phyloP scores from a whole-genome alignment of 2,113 vertebrate genomes.

The Neogale vison region DNA sequence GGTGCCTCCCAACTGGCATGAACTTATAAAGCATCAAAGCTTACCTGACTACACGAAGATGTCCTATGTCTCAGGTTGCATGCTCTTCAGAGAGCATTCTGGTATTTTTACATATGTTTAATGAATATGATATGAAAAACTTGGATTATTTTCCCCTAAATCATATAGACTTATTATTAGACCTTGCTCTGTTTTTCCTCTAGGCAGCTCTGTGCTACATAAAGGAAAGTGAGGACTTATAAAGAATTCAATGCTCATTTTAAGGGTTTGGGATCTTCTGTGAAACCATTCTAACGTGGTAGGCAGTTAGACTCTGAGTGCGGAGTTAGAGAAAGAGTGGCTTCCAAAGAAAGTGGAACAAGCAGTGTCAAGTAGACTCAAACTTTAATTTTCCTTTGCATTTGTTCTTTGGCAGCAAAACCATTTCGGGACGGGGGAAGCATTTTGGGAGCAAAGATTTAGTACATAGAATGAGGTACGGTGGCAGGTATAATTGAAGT shows the following conservation, averaged over 20 bases:
- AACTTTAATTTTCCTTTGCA: background rate
- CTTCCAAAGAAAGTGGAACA: too few species aligned
- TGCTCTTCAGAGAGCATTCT: too few species aligned
- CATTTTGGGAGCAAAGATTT: background rate
- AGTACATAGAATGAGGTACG: too few species aligned
- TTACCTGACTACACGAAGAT: background rate
- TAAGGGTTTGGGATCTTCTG: background rate
- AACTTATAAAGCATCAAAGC: too few species aligned
- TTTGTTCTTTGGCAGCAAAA: background rate
- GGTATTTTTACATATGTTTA: background rate
- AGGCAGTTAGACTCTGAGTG: background rate
- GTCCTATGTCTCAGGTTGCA: background rate
- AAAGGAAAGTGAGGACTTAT: background rate
- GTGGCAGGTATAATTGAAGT: background rate
- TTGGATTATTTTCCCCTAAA: background rate
- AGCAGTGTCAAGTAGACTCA: background rate
- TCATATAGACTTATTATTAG: too few species aligned
- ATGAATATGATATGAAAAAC: background rate
- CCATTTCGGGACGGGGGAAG: accelerated
- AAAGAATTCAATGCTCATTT: background rate
- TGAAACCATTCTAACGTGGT: background rate
- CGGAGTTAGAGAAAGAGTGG: background rate
- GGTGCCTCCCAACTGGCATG: background rate
- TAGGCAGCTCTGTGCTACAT: too few species aligned
- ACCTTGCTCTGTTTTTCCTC: background rate